phyloP scores from a whole-genome alignment of 1,140 invertebrate genomes.

The Eupristina koningsbergeri region DNA sequence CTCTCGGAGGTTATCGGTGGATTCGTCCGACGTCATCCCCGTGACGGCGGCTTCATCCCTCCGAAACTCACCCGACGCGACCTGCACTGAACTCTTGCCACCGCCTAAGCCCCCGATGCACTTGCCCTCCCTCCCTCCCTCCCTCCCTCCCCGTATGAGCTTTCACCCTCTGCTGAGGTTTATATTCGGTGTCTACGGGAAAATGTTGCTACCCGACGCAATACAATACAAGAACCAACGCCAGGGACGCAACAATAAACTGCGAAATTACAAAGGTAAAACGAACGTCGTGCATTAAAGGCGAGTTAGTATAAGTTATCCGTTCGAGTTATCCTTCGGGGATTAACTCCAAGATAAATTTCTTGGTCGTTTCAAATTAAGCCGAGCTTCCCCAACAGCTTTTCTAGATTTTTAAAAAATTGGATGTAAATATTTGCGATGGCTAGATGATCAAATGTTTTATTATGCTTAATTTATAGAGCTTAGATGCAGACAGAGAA shows the following conservation, averaged over 20 bases:
- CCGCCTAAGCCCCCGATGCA: background rate
- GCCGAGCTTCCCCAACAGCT: too few relatives aligned
- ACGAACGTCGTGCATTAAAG: background rate
- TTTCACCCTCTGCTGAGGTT: slow-evolving; percentile 44
- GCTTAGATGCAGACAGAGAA: too few relatives aligned
- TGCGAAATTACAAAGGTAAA: slow-evolving; percentile 30
- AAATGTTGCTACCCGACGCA: slow-evolving; percentile 66
- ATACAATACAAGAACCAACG: too few relatives aligned
- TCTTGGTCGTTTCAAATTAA: too few relatives aligned
- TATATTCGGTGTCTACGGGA: slow-evolving; percentile 54
- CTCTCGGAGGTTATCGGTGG: slow-evolving; percentile 39
- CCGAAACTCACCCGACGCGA: slow-evolving; percentile 3
- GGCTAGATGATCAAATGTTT: background rate
- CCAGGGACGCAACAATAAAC: slow-evolving; percentile 58
- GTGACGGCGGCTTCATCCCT: background rate
- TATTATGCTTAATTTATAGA: too few relatives aligned
- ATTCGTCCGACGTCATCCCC: slow-evolving; percentile 34
- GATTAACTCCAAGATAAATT: too few relatives aligned
- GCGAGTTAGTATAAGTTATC: background rate
- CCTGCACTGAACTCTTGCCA: background rate
- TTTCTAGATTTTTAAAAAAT: too few relatives aligned
- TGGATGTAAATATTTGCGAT: background rate
- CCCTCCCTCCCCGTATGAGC: background rate
- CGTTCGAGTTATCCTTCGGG: background rate
- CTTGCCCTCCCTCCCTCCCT: too few relatives aligned